phyloP scores from a whole-genome alignment of 2,113 vertebrate genomes.

The Nerophis ophidion region DNA sequence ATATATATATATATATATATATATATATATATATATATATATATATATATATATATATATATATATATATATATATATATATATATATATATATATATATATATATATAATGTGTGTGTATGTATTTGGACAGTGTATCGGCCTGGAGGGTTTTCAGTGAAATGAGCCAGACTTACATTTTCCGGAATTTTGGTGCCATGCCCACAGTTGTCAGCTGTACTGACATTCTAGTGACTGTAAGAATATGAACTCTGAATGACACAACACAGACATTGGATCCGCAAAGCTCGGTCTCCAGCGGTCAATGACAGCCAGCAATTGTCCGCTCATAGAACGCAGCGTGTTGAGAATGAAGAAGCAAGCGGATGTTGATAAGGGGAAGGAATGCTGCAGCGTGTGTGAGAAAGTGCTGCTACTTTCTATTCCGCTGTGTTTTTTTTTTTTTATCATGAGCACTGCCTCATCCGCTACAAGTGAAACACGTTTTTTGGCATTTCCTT shows the following conservation, averaged over 20 bases:
- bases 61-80: too few relatives aligned
- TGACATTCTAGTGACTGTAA: background rate
- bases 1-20: too few relatives aligned
- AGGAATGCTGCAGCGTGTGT: slow-evolving; percentile 46
- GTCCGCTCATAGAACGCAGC: slow-evolving; percentile 54
- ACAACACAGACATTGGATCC: slow-evolving; percentile 33
- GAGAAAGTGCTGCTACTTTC: slow-evolving; percentile 17
- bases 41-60: too few relatives aligned
- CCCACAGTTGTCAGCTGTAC: too few relatives aligned
- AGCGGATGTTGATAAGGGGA: slow-evolving; percentile 44
- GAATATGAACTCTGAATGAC: background rate
- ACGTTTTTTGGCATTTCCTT: slow-evolving; percentile 22
- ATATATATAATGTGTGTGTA: too few relatives aligned
- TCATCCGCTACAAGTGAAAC: slow-evolving; percentile 24
- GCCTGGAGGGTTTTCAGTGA: too few relatives aligned
- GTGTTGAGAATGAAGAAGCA: slow-evolving; percentile 36
- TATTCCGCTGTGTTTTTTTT: background rate
- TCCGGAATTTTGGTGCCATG: too few relatives aligned
- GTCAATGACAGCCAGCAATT: slow-evolving; percentile 53
- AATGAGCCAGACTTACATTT: too few relatives aligned
- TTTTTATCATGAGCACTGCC: slow-evolving; percentile 9
- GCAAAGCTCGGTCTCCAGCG: slow-evolving; percentile 33
- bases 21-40: too few relatives aligned
- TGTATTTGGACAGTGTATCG: too few relatives aligned
- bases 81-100: too few relatives aligned